Percentiles rank a stretch among this genome's conserved stretches.
Evolutionary conservation across 2,797 vertebrate genomes (phyloP).

Genomic region (Amniataba percoides): DNA sequence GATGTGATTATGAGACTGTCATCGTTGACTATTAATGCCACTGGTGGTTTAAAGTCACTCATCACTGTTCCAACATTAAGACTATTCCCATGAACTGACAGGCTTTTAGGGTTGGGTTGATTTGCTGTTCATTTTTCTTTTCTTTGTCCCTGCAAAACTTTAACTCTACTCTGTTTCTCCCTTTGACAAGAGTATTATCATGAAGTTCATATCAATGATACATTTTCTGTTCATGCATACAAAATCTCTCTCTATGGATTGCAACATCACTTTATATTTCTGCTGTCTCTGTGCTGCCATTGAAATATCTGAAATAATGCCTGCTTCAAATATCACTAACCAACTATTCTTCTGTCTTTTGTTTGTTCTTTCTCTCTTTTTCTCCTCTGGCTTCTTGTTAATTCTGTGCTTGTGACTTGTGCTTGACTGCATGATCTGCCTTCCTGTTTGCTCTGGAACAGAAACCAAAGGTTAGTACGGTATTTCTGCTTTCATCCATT

Average conservation of each 20-base stretch:
- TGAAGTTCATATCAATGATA: constrained; percentile 11
- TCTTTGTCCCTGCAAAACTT: background rate
- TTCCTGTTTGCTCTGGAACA: constrained; percentile 61
- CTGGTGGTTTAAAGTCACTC: constrained; percentile 18
- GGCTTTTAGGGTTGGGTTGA: constrained; percentile 8
- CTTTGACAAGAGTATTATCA: constrained; percentile 23
- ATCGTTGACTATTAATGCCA: constrained; percentile 35
- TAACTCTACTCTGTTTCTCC: background rate
- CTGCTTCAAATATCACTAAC: constrained; percentile 60
- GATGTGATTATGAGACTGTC: constrained; percentile 21
- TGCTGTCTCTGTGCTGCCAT: constrained; percentile 43
- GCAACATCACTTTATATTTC: constrained; percentile 25
- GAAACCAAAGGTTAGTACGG: constrained; percentile 79
- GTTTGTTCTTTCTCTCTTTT: constrained; percentile 45
- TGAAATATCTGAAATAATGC: constrained; percentile 49
- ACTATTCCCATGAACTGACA: constrained; percentile 20
- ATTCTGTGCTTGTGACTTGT: constrained; percentile 36
- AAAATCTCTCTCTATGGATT: background rate
- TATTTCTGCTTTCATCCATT: background rate
- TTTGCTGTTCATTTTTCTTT: background rate
- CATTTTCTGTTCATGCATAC: constrained; percentile 15
- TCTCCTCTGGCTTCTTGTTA: constrained; percentile 27
- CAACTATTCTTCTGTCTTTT: constrained; percentile 45
- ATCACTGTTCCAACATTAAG: constrained; percentile 17
- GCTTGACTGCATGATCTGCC: constrained; percentile 62